Evolutionary conservation across 1,140 invertebrate species (phyloP), one percentile per base, ranked within the genome.

Genomic region (Nasonia longicornis): DNA sequence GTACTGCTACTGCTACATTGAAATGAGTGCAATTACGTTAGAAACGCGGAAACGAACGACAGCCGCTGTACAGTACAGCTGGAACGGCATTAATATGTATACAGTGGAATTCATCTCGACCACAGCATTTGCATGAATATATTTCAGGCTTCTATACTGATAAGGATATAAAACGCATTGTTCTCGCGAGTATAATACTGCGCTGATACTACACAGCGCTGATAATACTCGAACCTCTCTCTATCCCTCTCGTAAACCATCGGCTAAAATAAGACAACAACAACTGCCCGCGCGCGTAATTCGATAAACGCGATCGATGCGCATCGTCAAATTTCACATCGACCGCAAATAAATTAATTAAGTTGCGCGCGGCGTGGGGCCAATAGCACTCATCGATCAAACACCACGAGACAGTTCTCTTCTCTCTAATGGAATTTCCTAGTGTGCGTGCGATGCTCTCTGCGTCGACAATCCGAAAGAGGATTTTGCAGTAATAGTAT

Each of bases 261-360:
- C 31, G 4, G 31, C 38, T 42, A 42, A 42, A 42, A 42, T 42
- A 42, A 42, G 38, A 42, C 38, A 42, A 42, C 38, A 42, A 42
- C 38, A 42, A 42, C 20, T 70, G 31, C 10, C 35, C 31, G 31
- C 22, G 22, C 16, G 14, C 26, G 48, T 74, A 74, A 58, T 63
- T 58, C 16, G 72, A 74, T 48, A 58, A 74, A 74, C 29, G 26
- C 72, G 22, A 31, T 63, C 48, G 72, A 74, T 14, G 16, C 26
- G 38, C 48, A 42, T 76, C 73, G 31, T 80, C 64, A 52, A 80
- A 69, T 75, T 58, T 58, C n/a, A 75, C 22, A 2, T 52, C 38
- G 45, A 80, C 42, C 42, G 69, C 67, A 67, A 76, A 79, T 75
- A 79, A 76, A 84, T 76, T 72, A 73, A 81, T 82, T 70, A 38